Evolutionary conservation across 2,888 invertebrate species (phyloP).

Genomic region (Orchesella flavescens): DNA sequence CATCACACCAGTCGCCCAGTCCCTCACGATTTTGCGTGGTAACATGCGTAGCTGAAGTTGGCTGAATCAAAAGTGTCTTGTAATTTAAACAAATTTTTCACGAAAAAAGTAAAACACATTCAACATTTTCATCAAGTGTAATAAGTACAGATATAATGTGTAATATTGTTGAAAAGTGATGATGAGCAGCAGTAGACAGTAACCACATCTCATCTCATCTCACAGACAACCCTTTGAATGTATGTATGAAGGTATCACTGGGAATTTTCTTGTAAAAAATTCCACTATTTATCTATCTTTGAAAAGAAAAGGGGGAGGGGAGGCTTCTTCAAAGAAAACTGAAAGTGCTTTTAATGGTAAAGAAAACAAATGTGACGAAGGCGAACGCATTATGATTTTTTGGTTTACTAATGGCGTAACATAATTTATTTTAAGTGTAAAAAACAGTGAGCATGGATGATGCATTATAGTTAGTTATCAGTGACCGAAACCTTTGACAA

Average conservation of each 20-base stretch:
- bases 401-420: background rate
- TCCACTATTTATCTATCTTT: constrained; percentile 46
- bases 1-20: too few species aligned
- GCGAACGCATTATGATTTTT: background rate
- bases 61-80: too few species aligned
- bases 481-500: constrained; percentile 38
- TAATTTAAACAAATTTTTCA: too few species aligned
- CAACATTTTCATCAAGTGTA: too few species aligned
- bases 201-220: too few species aligned
- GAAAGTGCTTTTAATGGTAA: constrained; percentile 34
- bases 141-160: too few species aligned
- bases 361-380: constrained; percentile 6
- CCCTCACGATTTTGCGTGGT: too few species aligned
- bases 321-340: constrained; percentile 39
- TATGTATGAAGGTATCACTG: background rate
- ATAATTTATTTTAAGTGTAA: background rate
- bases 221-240: too few species aligned
- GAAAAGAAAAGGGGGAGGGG: background rate
- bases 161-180: too few species aligned
- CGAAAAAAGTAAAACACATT: too few species aligned
- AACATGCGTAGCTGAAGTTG: too few species aligned
- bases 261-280: constrained; percentile 47
- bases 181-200: too few species aligned
- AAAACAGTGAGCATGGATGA: constrained; percentile 9
- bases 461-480: constrained; percentile 8